Evolutionary conservation across 2,888 invertebrate species (phyloP).

Genomic region (Fragum whitleyi): DNA sequence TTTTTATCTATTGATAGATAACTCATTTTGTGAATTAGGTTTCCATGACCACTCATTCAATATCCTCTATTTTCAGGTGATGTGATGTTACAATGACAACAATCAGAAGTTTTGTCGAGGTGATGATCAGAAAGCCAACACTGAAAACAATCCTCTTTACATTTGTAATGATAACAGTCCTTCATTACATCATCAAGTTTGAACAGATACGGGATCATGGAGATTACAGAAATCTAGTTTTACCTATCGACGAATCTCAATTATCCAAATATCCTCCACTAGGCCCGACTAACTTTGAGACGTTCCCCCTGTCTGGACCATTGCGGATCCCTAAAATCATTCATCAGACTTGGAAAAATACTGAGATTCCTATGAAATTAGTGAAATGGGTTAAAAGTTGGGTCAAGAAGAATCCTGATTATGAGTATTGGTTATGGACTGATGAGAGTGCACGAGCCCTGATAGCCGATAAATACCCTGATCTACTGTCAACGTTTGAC

Average conservation of each 20-base stretch:
- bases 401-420: conserved; percentile 79
- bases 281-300: conserved; percentile 64
- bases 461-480: conserved; percentile 77
- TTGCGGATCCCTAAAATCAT: conserved; percentile 76
- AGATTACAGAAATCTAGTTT: conserved; percentile 69
- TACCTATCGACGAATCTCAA: conserved; percentile 64
- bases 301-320: conserved; percentile 68
- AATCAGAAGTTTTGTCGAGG: conserved; percentile 43
- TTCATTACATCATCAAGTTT: conserved; percentile 75
- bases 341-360: conserved; percentile 81
- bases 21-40: too few relatives aligned
- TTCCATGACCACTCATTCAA: too few relatives aligned
- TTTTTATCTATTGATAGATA: too few relatives aligned
- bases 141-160: conserved; percentile 59
- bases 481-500: conserved; percentile 75
- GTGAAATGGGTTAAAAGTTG: conserved; percentile 80
- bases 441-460: conserved; percentile 79
- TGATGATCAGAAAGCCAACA: conserved; percentile 47
- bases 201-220: conserved; percentile 75
- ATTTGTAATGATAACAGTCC: conserved; percentile 49
- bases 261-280: conserved; percentile 51
- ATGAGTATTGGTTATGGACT: conserved; percentile 84
- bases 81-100: conserved; percentile 21
- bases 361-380: conserved; percentile 74
- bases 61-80: too few relatives aligned